Percentiles rank a stretch among this genome's conserved stretches.
Evolutionary conservation across 1,140 invertebrate genomes (phyloP).

Genomic region (Hylaeus anthracinus): DNA sequence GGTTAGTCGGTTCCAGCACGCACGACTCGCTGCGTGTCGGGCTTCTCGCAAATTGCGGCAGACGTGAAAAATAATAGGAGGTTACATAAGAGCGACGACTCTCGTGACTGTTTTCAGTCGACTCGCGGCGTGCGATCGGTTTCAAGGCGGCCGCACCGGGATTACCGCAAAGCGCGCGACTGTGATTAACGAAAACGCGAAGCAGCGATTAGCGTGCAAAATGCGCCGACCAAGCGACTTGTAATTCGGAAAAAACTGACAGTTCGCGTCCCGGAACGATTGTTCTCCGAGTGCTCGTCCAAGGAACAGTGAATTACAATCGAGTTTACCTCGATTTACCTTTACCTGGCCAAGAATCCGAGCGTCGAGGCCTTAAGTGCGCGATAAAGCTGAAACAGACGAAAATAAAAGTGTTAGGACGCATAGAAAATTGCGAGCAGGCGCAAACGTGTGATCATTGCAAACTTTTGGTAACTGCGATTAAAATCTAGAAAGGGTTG

Average conservation of each 20-base stretch:
- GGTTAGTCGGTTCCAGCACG: neutral
- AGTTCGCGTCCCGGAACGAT: neutral
- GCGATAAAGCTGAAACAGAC: too few relatives aligned
- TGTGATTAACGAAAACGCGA: constrained; percentile 34
- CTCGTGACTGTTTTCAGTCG: constrained; percentile 53
- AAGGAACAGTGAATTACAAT: neutral
- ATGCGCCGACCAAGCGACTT: too few relatives aligned
- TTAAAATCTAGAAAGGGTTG: too few relatives aligned
- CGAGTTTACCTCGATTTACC: neutral
- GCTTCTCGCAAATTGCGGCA: constrained; percentile 63
- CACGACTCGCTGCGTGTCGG: constrained; percentile 10
- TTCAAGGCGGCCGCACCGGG: constrained; percentile 29
- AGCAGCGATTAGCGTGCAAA: neutral
- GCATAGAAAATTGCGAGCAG: too few relatives aligned
- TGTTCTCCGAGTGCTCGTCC: neutral
- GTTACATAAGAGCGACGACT: constrained; percentile 65
- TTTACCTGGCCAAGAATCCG: too few relatives aligned
- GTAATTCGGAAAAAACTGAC: neutral
- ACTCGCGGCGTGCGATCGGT: constrained; percentile 40
- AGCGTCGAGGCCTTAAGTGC: too few relatives aligned
- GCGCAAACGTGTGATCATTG: too few relatives aligned
- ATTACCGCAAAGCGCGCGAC: constrained; percentile 33
- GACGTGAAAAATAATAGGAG: constrained; percentile 70
- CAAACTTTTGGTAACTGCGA: too few relatives aligned
- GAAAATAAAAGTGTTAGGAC: too few relatives aligned